These are phyloP conservation scores for Thereuonema tuberculata DNA, from an alignment of 1,140 invertebrate species.

Conservation along the genomic window DNA sequence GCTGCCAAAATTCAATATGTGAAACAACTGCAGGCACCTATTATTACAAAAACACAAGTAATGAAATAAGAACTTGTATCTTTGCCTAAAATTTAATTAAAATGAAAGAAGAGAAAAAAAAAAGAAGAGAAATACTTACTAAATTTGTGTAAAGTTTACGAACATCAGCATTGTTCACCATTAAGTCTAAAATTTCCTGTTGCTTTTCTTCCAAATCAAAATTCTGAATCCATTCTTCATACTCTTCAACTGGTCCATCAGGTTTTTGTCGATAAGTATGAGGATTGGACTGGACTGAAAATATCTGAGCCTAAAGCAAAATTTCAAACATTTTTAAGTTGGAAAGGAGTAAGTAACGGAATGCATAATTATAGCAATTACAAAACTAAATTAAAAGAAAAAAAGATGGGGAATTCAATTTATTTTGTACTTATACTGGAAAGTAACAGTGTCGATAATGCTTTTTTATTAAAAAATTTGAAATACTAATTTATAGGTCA, in stretches of 20 bases:
- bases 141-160: slow-evolving; percentile 33
- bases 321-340: slow-evolving; percentile 28
- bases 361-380: no score
- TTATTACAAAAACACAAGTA: slow-evolving; percentile 3
- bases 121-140: no score
- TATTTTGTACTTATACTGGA: no score
- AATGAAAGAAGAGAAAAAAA: no score
- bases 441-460: no score
- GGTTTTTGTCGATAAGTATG: slow-evolving; percentile 34
- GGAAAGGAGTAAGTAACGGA: slow-evolving; percentile 19
- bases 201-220: slow-evolving; percentile 33
- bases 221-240: slow-evolving; percentile 30
- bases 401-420: no score
- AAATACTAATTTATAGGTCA: no score
- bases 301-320: slow-evolving; percentile 28
- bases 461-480: no score
- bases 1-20: slow-evolving; percentile 36
- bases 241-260: slow-evolving; percentile 27
- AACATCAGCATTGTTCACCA: slow-evolving; percentile 33
- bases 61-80: background rate
- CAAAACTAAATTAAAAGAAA: no score
- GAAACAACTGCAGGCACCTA: slow-evolving; percentile 32
- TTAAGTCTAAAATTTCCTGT: slow-evolving; percentile 33
- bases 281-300: slow-evolving; percentile 33
- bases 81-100: no score